These are phyloP conservation scores for Syngnathus typhle DNA, from an alignment of 2,113 vertebrate species.

Conservation along the genomic window DNA sequence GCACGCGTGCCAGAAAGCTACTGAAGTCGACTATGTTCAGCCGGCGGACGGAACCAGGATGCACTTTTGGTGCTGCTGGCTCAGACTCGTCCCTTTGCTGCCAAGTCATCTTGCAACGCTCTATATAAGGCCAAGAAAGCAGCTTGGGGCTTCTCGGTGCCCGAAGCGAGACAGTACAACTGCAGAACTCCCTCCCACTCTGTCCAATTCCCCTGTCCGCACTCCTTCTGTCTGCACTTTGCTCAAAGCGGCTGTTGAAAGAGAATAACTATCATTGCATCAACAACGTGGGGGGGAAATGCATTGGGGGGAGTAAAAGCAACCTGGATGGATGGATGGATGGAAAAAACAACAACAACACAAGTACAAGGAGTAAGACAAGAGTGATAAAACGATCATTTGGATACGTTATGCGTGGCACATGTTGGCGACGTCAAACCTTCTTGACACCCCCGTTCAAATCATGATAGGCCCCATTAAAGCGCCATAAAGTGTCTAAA, in stretches of 20 bases:
- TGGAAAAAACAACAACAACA: constrained; percentile 36
- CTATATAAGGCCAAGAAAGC: constrained; percentile 69
- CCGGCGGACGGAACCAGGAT: constrained; percentile 47
- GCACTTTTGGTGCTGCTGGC: constrained; percentile 43
- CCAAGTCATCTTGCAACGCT: constrained; percentile 54
- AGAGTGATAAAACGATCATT: neutral
- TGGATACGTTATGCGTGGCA: neutral
- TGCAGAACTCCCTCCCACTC: constrained; percentile 34
- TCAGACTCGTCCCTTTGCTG: constrained; percentile 35
- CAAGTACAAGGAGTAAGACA: constrained; percentile 14
- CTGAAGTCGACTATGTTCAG: constrained; percentile 35
- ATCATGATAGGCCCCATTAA: constrained; percentile 19
- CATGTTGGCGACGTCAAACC: constrained; percentile 11
- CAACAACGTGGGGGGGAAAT: neutral
- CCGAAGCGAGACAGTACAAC: constrained; percentile 52
- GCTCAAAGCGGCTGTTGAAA: constrained; percentile 30
- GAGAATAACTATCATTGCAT: constrained; percentile 1
- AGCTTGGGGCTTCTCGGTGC: constrained; percentile 54
- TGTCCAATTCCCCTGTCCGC: constrained; percentile 2
- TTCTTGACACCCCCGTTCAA: constrained; percentile 25
- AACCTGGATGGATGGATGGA: neutral
- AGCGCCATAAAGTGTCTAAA: constrained; percentile 29
- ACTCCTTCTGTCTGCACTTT: constrained; percentile 19
- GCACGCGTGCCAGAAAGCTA: constrained; percentile 59
- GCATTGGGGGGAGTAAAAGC: neutral